Base-by-base conservation (phyloP, 2,113 vertebrate species). In the Apaloderma vittatum region DNA sequence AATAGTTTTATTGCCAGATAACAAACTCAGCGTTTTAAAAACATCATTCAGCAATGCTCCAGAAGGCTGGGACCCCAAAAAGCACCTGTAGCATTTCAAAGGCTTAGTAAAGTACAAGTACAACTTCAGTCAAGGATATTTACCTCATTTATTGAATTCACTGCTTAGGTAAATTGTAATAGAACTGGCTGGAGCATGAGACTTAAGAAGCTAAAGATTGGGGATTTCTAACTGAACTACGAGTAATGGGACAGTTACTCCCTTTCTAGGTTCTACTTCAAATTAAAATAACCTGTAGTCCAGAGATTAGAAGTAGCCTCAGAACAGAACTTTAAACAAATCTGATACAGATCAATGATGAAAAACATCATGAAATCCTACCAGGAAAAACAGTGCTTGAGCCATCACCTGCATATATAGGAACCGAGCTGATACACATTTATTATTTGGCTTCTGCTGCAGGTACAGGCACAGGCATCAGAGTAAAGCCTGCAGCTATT, bases 81-180 rank as follows among this genome's bases (percentile, higher is more conserved):
- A 87, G 46, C 34, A 77, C 70, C 80, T 77, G 24, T 34, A 95
- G 70, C 58, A 68, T 82, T 95, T 94, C 67, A 86, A 86, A 83
- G 82, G 72, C 67, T 82, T 90, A 46, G 65, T 52, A 68, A 79
- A 93, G 37, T 37, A 45, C 57, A 90, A 83, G 58, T 52, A 72
- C 67, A 66, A 62, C 54, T 86, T 86, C 67, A 88, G 83, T 76
- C 71, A 88, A 88, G 68, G 55, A 58, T 83, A 80, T 94, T 91
- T 82, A 71, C 76, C 37, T 73, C 72, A 88, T 54, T 84, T 66
- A 77, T 84, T 76, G 63, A 86, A 91, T 79, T 55, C 55, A 76
- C 8, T 76, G 54, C 86, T 94, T 90, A 79, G 26, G 71, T 88
- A 95, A 93, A 90, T 45, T 48, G 67, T 65, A 92, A 82, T 29